Evolutionary conservation across 2,113 vertebrate genomes (phyloP).

Genomic region (Brachyistius frenatus): DNA sequence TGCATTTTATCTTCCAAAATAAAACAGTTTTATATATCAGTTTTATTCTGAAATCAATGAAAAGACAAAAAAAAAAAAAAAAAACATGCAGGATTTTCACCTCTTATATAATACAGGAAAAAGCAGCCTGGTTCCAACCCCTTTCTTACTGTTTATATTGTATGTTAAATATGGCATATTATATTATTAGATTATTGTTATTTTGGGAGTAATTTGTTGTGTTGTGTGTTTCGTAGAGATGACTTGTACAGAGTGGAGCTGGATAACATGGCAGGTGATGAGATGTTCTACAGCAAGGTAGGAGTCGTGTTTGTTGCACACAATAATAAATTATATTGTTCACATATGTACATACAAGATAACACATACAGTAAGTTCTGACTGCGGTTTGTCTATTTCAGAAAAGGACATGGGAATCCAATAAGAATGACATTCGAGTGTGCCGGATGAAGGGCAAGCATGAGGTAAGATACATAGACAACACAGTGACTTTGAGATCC

Average conservation of each 20-base stretch:
- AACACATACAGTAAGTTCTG: background rate
- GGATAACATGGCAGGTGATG: slow-evolving; percentile 85
- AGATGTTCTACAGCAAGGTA: slow-evolving; percentile 93
- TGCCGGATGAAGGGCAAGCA: slow-evolving; percentile 98
- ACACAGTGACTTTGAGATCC: slow-evolving; percentile 40
- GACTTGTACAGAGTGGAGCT: slow-evolving; percentile 91
- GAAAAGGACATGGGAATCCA: slow-evolving; percentile 97
- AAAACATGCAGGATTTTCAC: too few relatives aligned
- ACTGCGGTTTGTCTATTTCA: slow-evolving; percentile 64
- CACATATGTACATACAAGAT: background rate
- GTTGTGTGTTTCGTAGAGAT: slow-evolving; percentile 84
- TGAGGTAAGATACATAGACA: slow-evolving; percentile 83
- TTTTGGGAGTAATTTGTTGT: background rate
- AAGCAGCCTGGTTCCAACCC: too few relatives aligned
- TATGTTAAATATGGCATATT: too few relatives aligned
- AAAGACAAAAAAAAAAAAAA: too few relatives aligned
- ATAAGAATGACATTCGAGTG: slow-evolving; percentile 94
- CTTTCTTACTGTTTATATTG: too few relatives aligned
- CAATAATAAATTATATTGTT: background rate
- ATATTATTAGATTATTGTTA: background rate
- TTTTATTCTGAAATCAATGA: too few relatives aligned
- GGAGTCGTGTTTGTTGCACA: slow-evolving; percentile 47
- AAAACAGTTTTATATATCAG: too few relatives aligned
- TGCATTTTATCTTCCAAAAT: too few relatives aligned
- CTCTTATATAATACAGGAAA: too few relatives aligned